Conservation (phyloP, 2,113 vertebrate genomes). For the Thermophis baileyi region DNA sequence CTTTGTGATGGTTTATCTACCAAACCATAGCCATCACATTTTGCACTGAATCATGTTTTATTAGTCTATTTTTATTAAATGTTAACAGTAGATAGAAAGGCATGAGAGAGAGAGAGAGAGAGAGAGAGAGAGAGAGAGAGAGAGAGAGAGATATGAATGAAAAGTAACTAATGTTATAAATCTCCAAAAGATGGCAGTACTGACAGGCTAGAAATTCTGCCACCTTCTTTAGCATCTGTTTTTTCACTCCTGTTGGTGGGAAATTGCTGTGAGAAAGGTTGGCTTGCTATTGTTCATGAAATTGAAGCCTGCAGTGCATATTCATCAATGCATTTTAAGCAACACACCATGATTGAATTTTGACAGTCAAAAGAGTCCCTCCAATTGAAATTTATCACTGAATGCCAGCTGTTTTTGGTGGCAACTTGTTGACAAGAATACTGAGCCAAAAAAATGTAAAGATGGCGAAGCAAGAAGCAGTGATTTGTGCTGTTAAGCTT, state of each 20-base stretch:
- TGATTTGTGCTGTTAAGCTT: not conserved
- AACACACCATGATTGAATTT: not conserved
- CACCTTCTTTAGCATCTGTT: not conserved
- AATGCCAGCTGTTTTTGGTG: not conserved
- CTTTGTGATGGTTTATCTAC: conserved; percentile 44
- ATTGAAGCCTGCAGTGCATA: not conserved
- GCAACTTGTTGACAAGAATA: not conserved
- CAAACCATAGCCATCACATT: conserved; percentile 15
- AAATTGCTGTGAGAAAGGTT: not conserved
- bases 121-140: not conserved
- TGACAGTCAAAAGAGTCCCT: not conserved
- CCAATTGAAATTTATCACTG: not conserved
- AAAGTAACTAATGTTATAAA: not conserved
- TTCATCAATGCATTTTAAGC: not conserved
- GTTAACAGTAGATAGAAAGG: not conserved
- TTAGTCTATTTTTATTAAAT: conserved; percentile 4
- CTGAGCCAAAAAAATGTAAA: not conserved
- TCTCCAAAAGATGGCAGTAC: not conserved
- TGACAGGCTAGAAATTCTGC: not conserved
- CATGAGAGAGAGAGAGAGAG: not conserved
- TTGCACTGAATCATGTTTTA: conserved; percentile 40
- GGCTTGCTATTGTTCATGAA: not conserved
- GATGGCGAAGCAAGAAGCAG: not conserved
- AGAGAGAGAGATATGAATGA: not conserved
- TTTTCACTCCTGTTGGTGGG: not conserved